Evolutionary conservation across 2,888 invertebrate genomes (phyloP).

Genomic region (Microctonus hyperodae): DNA sequence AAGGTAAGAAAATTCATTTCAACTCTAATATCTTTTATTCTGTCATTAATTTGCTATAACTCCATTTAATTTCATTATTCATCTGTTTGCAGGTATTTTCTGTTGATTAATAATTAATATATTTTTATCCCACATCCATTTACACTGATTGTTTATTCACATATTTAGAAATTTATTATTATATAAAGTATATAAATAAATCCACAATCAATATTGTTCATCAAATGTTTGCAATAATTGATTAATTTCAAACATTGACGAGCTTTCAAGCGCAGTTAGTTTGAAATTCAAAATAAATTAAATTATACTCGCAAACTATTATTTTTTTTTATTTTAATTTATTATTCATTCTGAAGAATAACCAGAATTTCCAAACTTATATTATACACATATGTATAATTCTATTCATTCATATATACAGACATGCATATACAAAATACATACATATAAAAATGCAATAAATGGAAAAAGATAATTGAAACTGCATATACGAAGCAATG

Average conservation of each 20-base stretch:
- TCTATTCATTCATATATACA: no score
- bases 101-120: not conserved
- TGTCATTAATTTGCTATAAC: not conserved
- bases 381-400: no score
- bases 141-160: no score
- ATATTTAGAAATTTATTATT: slow-evolving; percentile 1
- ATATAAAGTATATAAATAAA: not conserved
- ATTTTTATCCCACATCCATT: no score
- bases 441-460: not conserved
- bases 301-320: not conserved
- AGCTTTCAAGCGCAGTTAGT: not conserved
- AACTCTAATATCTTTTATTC: no score
- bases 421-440: no score
- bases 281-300: not conserved
- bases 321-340: no score
- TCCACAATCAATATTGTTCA: not conserved
- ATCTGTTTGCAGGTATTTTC: not conserved
- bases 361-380: no score
- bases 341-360: no score
- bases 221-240: not conserved
- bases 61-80: not conserved
- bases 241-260: not conserved
- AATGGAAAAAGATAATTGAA: not conserved
- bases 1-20: not conserved
- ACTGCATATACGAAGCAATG: not conserved